A percentile compares a stretch with the other conserved stretches of the same genome.
Evolutionary conservation across 2,113 vertebrate species (phyloP).

Genomic region (Toxotes chatareus): DNA sequence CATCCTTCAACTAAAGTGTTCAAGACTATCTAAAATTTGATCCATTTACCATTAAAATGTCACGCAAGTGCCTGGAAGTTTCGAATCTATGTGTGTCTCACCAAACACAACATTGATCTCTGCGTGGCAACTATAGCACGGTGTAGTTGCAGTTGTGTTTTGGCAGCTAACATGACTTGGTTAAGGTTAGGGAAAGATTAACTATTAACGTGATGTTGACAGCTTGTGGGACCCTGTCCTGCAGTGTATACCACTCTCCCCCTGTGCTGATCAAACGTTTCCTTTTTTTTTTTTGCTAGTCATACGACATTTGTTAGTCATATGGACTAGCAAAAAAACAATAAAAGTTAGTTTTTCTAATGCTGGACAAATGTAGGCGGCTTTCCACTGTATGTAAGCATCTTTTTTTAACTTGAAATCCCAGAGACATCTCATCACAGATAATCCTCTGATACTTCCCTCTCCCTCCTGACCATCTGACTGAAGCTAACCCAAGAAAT

Average conservation of each 20-base stretch:
- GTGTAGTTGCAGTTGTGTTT: not conserved
- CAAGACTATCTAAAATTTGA: not conserved
- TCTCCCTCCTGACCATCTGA: not conserved
- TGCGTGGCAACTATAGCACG: not conserved
- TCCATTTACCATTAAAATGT: not conserved
- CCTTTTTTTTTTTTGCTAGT: too few species aligned
- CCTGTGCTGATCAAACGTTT: too few species aligned
- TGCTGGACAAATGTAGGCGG: not conserved
- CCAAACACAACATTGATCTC: too few species aligned
- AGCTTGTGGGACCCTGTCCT: not conserved
- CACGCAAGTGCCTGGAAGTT: not conserved
- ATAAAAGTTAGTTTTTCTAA: not conserved
- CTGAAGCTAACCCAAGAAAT: conserved; percentile 36
- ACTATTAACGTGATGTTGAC: not conserved
- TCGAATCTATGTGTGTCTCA: not conserved
- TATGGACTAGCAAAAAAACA: too few species aligned
- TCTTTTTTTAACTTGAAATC: not conserved
- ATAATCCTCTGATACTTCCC: conserved; percentile 7
- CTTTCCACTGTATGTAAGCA: not conserved
- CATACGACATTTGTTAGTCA: too few species aligned
- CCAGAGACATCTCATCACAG: not conserved
- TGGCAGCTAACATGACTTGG: not conserved
- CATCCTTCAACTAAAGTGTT: not conserved
- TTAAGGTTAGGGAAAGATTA: not conserved
- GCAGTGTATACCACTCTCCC: too few species aligned